Evolutionary conservation across 2,113 vertebrate species (phyloP).

Genomic region (Heliornis fulica): DNA sequence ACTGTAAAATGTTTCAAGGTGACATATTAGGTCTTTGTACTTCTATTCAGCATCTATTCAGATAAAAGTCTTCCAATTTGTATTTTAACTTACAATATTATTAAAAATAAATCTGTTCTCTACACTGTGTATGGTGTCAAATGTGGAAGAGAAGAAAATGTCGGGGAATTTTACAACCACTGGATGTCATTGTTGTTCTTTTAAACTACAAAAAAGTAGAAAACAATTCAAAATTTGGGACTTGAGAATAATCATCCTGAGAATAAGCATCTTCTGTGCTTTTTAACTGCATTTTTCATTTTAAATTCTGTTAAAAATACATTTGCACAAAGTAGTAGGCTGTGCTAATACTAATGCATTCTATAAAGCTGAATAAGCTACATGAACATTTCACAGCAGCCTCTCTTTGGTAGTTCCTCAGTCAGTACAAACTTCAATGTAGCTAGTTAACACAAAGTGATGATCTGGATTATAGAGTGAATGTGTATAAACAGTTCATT

Average conservation of each 20-base stretch:
- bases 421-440: neutral
- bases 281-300: neutral
- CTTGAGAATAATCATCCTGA: neutral
- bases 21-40: neutral
- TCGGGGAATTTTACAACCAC: constrained; percentile 21
- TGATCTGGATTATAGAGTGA: neutral
- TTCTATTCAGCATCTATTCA: neutral
- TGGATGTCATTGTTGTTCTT: constrained; percentile 53
- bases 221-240: neutral
- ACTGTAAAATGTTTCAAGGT: neutral
- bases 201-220: neutral
- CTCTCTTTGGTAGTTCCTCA: neutral
- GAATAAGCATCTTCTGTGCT: neutral
- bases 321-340: neutral
- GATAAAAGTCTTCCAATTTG: neutral
- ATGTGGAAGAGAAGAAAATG: neutral
- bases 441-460: neutral
- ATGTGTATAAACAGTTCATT: neutral
- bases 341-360: neutral
- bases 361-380: neutral
- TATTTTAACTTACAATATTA: neutral
- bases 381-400: neutral
- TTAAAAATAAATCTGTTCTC: neutral
- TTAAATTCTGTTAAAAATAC: neutral
- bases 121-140: neutral